phyloP scores from a whole-genome alignment of 2,888 invertebrate genomes.

The Yponomeuta cagnagella region DNA sequence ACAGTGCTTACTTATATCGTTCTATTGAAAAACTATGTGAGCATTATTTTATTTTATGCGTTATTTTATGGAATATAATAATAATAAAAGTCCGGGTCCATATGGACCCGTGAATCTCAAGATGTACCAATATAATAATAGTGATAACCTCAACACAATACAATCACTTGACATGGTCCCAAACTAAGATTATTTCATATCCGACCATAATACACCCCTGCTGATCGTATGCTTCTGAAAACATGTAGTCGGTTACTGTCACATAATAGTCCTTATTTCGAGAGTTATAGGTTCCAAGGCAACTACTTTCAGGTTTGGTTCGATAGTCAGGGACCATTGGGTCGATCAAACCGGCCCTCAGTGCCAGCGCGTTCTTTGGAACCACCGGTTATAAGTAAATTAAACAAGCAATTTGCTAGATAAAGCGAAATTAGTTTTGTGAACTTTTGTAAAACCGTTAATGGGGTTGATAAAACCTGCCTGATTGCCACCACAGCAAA shows the following conservation, averaged over 20 bases:
- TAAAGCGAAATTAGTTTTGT: background rate
- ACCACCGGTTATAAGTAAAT: background rate
- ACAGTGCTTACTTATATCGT: too few relatives aligned
- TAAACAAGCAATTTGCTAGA: background rate
- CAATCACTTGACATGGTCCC: too few relatives aligned
- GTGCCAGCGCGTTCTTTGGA: background rate
- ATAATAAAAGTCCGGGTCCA: too few relatives aligned
- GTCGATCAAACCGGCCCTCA: background rate
- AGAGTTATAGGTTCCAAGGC: background rate
- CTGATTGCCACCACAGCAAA: too few relatives aligned
- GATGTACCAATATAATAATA: too few relatives aligned
- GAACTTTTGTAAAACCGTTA: background rate
- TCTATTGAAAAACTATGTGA: too few relatives aligned
- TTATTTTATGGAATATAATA: too few relatives aligned
- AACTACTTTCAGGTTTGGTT: background rate
- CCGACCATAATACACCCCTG: background rate
- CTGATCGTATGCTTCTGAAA: background rate
- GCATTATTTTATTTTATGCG: too few relatives aligned
- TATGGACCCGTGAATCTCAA: too few relatives aligned
- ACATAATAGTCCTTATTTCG: background rate
- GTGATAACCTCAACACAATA: too few relatives aligned
- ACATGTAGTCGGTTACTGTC: background rate
- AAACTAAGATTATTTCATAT: background rate
- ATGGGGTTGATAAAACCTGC: background rate
- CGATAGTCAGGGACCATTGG: background rate